Conservation (phyloP, 2,888 invertebrate species). For the Drosophila kambysellisi region DNA sequence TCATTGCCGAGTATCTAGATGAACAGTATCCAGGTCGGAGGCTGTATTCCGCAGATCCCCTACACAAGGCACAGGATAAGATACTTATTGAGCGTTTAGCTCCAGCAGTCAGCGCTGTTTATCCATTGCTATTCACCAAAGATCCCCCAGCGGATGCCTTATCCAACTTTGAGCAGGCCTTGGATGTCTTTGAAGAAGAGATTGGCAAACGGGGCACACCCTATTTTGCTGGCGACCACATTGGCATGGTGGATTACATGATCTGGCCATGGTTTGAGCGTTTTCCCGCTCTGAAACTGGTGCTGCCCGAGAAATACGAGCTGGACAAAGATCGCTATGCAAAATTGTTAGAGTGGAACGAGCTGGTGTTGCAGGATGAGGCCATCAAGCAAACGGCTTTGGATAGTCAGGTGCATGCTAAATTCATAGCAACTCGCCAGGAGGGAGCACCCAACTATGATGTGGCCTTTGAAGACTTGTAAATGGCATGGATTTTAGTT, state of each 20-base stretch:
- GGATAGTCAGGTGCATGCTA: conserved; percentile 90
- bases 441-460: conserved; percentile 88
- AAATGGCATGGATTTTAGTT: neutral
- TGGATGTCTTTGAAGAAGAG: conserved; percentile 89
- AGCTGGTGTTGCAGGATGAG: conserved; percentile 89
- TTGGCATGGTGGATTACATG: conserved; percentile 93
- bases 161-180: conserved; percentile 84
- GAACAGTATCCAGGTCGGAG: conserved; percentile 89
- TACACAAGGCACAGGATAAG: conserved; percentile 84
- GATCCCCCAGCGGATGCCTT: conserved; percentile 62
- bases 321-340: conserved; percentile 54
- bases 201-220: conserved; percentile 87
- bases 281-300: conserved; percentile 86
- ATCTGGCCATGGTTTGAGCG: conserved; percentile 94
- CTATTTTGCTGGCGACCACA: conserved; percentile 89
- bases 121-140: conserved; percentile 77
- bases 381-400: conserved; percentile 89
- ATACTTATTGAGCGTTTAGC: conserved; percentile 84
- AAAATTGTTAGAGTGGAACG: conserved; percentile 82
- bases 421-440: conserved; percentile 89
- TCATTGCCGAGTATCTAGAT: conserved; percentile 92
- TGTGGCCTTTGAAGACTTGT: conserved; percentile 51
- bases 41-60: conserved; percentile 87
- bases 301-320: conserved; percentile 87
- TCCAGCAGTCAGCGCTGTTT: conserved; percentile 75